Base-by-base conservation (phyloP, 2,888 invertebrate species). In the Tanypteryx hageni region DNA sequence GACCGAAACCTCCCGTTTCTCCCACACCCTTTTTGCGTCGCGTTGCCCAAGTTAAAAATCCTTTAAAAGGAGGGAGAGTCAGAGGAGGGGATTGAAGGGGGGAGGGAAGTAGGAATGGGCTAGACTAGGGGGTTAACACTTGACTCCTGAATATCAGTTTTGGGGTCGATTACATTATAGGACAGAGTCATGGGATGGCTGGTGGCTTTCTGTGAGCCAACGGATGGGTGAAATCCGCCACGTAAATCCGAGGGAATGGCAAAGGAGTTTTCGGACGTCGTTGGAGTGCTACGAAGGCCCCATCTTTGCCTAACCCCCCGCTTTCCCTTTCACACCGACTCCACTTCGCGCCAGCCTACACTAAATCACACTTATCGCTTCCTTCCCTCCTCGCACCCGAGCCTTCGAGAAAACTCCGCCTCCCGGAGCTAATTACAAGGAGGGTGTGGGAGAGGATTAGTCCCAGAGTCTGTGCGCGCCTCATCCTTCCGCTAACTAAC, bases 371-470 rank as follows among this genome's bases (percentile, higher is more conserved):
- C 58, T 85, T 58, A 58, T 85, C 85, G 57, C 85, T 56, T 84
- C 84, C n/a, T 18, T 56, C 76, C 11, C 5, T 27, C 11, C 76
- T 22, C 58, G 8, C 85, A n/a, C 56, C 85, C 57, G 57, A 85
- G 56, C 76, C n/a, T n/a, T n/a, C 11, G 76, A 18, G 4, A 18
- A 76, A 57, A 85, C 57, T 85, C 58, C 56, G 22, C 85, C 85
- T 57, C 58, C 85, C 85, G 85, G 58, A 85, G 85, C 85, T 85
- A 85, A 85, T 85, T 85, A 85, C 57, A 85, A 57, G 85, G 85
- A 76, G 22, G 56, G 84, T 56, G 84, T 13, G 58, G 9, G n/a
- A 58, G 85, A 58, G 85, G 58, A 85, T 84, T 84, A 84, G 84
- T 10, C 56, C 18, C 76, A 27, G 76, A 64, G 64, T n/a, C 64